Conservation (phyloP, 1,140 invertebrate species). For the Drosophila jambulina region DNA sequence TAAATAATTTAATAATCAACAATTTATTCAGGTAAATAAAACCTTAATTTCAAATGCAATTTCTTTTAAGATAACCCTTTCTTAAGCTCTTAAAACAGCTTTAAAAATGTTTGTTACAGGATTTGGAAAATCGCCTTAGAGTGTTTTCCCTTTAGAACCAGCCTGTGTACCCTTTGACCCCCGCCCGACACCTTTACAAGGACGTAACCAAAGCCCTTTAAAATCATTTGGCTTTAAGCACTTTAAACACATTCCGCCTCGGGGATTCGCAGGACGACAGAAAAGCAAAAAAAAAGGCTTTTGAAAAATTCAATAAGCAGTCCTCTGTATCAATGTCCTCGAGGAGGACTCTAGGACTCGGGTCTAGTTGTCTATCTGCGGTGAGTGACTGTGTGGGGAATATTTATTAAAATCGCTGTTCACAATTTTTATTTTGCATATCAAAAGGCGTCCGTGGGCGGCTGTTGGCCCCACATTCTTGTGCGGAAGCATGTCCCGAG, state of each 20-base stretch:
- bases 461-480: conserved; percentile 38
- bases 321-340: conserved; percentile 41
- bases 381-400: conserved; percentile 57
- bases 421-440: conserved; percentile 80
- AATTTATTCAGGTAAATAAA: no score
- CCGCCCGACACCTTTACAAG: neutral
- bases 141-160: neutral
- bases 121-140: conserved; percentile 1
- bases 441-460: conserved; percentile 65
- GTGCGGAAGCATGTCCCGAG: conserved; percentile 43
- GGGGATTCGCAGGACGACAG: conserved; percentile 5
- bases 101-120: neutral
- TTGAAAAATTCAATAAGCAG: conserved; percentile 77
- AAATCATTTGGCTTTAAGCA: conserved; percentile 49
- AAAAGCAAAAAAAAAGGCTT: conserved; percentile 42
- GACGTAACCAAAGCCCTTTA: conserved; percentile 20
- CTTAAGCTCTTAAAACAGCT: neutral
- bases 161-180: neutral
- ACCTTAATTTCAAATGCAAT: neutral
- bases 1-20: no score
- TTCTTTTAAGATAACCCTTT: neutral
- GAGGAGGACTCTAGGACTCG: conserved; percentile 20
- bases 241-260: conserved; percentile 27
- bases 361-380: conserved; percentile 36
- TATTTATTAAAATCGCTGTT: conserved; percentile 79